Conservation (phyloP, 2,888 invertebrate genomes). For the Acanthococcus lagerstroemiae region DNA sequence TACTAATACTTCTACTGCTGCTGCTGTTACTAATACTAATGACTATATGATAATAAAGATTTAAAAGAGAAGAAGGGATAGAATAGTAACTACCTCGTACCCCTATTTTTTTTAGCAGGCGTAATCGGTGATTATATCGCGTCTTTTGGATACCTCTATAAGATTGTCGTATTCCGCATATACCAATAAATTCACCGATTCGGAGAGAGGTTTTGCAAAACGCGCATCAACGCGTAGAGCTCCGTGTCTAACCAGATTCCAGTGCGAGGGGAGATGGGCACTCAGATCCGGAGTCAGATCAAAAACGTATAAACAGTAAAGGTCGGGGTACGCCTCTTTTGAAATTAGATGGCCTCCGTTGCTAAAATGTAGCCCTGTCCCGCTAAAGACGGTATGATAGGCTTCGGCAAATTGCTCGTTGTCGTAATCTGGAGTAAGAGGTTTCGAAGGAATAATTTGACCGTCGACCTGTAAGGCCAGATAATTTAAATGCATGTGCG, state of each 20-base stretch:
- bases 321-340: conserved; percentile 31
- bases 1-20: too few species aligned
- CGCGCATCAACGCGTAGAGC: conserved; percentile 26
- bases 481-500: conserved; percentile 33
- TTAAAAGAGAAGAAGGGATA: too few species aligned
- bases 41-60: too few species aligned
- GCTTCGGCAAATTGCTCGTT: conserved; percentile 34
- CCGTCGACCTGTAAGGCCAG: conserved; percentile 35
- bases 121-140: conserved; percentile 35
- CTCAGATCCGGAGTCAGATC: too few species aligned
- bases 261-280: too few species aligned
- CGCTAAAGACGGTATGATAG: conserved; percentile 36
- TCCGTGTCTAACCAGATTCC: too few species aligned
- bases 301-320: conserved; percentile 37
- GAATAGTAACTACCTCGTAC: too few species aligned
- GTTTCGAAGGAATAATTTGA: too few species aligned
- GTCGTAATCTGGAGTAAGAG: conserved; percentile 35
- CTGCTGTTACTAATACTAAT: too few species aligned
- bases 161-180: conserved; percentile 39
- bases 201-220: conserved; percentile 33
- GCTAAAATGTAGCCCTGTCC: neutral
- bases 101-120: too few species aligned
- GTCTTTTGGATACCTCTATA: conserved; percentile 37
- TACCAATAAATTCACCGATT: conserved; percentile 36
- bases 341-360: conserved; percentile 9